Percentiles rank a stretch among this genome's conserved stretches.
Conservation (phyloP, 2,113 vertebrate genomes). For the Melierax canorus region DNA sequence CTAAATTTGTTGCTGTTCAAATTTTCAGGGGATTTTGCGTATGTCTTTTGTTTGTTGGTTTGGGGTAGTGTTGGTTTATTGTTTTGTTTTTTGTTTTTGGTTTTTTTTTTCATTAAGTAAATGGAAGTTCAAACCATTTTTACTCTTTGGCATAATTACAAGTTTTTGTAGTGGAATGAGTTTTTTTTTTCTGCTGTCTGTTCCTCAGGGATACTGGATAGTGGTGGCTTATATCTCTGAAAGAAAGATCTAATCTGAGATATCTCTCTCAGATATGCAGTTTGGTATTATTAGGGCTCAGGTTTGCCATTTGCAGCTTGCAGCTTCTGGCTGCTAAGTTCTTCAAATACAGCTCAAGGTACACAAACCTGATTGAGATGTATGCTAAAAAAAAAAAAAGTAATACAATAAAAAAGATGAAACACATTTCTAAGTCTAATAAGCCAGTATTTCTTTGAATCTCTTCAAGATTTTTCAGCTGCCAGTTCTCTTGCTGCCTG, state of each 20-base stretch:
- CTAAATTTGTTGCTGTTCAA: neutral
- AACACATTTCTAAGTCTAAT: neutral
- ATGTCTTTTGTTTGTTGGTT: neutral
- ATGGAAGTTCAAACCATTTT: neutral
- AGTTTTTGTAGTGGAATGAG: neutral
- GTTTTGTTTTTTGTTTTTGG: too few relatives aligned
- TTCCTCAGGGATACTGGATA: neutral
- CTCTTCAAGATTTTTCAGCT: neutral
- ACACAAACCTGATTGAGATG: neutral
- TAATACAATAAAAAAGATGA: neutral
- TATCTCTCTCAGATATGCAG: neutral
- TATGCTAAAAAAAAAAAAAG: neutral
- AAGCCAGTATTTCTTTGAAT: neutral
- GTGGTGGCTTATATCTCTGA: neutral
- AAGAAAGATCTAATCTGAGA: neutral
- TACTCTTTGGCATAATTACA: neutral
- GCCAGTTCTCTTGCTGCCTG: neutral
- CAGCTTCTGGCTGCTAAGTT: neutral
- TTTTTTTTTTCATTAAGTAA: neutral
- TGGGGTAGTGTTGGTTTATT: too few relatives aligned
- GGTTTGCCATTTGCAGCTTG: neutral
- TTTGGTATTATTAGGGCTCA: neutral
- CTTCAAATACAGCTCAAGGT: neutral
- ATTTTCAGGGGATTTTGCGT: neutral
- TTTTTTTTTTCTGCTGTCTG: neutral